Percentiles rank a stretch among this genome's conserved stretches.
Evolutionary conservation across 2,113 vertebrate species (phyloP).

Genomic region (Indicator maculatus): DNA sequence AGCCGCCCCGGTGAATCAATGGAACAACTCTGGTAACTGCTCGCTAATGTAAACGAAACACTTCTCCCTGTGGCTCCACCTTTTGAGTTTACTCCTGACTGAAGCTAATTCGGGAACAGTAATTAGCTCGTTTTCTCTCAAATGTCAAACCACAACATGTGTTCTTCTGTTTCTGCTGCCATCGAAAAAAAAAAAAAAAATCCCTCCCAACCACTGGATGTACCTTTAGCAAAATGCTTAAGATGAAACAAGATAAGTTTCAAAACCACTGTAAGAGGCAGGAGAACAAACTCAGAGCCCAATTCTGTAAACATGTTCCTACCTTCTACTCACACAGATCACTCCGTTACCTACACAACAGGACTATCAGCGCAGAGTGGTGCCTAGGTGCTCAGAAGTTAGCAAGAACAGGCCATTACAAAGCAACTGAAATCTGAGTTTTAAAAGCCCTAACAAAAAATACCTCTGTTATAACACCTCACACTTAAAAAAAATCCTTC

Average conservation of each 20-base stretch:
- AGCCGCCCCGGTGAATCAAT: background rate
- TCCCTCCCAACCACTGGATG: background rate
- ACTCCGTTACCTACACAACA: background rate
- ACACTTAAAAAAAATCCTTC: background rate
- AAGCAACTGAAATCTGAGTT: background rate
- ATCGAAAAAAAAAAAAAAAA: background rate
- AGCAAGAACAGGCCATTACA: background rate
- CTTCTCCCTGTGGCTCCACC: background rate
- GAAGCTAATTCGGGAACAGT: slow-evolving; percentile 54
- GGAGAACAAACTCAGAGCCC: background rate
- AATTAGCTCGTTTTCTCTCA: slow-evolving; percentile 65
- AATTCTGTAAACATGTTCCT: background rate
- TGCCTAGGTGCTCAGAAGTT: background rate
- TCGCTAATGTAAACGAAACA: background rate
- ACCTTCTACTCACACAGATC: background rate
- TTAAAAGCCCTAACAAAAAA: background rate
- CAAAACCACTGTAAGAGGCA: background rate
- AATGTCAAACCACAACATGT: slow-evolving; percentile 73
- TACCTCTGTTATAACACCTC: background rate
- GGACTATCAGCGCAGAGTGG: background rate
- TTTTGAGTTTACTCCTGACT: slow-evolving; percentile 61
- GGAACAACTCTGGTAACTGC: slow-evolving; percentile 19
- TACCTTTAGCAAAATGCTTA: slow-evolving; percentile 1
- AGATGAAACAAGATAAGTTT: slow-evolving; percentile 1
- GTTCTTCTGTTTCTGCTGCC: slow-evolving; percentile 43